Evolutionary conservation across 1,140 invertebrate species (phyloP), one percentile per base, ranked within the genome.

Genomic region (Brachionus koreanus): DNA sequence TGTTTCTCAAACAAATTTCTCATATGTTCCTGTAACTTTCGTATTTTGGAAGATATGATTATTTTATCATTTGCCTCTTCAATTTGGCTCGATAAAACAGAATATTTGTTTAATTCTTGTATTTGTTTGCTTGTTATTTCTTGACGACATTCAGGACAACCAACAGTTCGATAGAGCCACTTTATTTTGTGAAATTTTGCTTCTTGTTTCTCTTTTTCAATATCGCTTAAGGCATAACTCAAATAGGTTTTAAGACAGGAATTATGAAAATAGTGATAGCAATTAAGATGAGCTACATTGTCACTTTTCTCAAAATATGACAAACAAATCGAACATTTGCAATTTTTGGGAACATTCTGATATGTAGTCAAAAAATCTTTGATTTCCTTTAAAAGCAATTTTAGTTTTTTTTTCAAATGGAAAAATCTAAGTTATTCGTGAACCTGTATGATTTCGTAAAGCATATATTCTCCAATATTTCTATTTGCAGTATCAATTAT

Each of bases 221-320:
- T 79, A 42, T 79, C 76, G 6, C 35, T 37, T n/a, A 57, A 12
- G 10, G 49, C 10, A 61, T 61, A 79, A 1, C 5, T 61, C 49
- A 79, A 23, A 43, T 61, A 61, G 13, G 49, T 79, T n/a, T 16
- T 19, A 5, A 79, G 33, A 79, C 76, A 79, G 13, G 49, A 79
- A 23, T 29, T 61, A 29, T 79, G 76, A 61, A 79, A 79, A 43
- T 79, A 79, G 33, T 79, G 76, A 61, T 79, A 79, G 25, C 76
- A 79, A 42, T 65, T 42, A 13, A 79, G 49, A 61, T 79, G 76
- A 23, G 52, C 23, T 10, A 79, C 76, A 33, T 79, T 57, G 49
- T 33, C 5, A 12, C 37, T 19, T 25, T 57, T 37, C 0, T 57
- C 35, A 10, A 79, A 79, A 5, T 35, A 6, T 10, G 5, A 35